A percentile compares a stretch with the other conserved stretches of the same genome.
Conservation (phyloP, 2,797 vertebrate species). For the Melanogrammus aeglefinus region DNA sequence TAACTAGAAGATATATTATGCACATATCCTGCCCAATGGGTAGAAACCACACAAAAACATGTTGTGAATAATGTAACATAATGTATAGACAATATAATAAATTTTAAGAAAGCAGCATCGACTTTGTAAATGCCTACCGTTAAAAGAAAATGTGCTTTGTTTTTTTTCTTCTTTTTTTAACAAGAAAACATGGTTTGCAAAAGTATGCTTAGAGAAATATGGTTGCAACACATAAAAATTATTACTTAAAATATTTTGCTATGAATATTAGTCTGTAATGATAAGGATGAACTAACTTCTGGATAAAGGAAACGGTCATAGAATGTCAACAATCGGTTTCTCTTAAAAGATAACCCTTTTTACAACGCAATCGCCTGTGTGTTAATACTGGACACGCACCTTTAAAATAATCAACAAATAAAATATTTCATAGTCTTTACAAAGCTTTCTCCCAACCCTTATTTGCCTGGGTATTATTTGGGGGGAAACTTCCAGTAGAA, state of each 20-base stretch:
- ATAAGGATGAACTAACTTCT: constrained; percentile 71
- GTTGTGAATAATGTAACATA: constrained; percentile 96
- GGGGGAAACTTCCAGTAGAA: background rate
- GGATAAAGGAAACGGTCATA: constrained; percentile 59
- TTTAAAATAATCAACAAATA: background rate
- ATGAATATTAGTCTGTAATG: constrained; percentile 81
- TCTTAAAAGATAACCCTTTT: constrained; percentile 57
- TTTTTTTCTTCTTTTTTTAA: constrained; percentile 61
- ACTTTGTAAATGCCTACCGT: constrained; percentile 89
- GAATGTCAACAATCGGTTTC: constrained; percentile 57
- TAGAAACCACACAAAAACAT: constrained; percentile 82
- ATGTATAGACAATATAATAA: constrained; percentile 88
- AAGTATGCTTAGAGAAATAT: constrained; percentile 78
- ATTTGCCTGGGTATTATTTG: background rate
- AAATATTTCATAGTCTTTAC: constrained; percentile 25
- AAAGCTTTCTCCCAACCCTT: background rate
- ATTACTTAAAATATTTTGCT: constrained; percentile 93
- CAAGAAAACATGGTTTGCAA: constrained; percentile 81
- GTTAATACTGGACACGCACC: background rate
- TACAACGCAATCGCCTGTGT: background rate
- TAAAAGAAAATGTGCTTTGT: constrained; percentile 35
- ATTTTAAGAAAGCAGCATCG: constrained; percentile 90
- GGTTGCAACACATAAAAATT: constrained; percentile 71
- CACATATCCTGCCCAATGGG: constrained; percentile 99
- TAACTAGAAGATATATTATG: constrained; percentile 94